A percentile compares a stretch with the other conserved stretches of the same genome.
These are phyloP conservation scores for Thalassoma bifasciatum DNA, from an alignment of 2,113 vertebrate species.

Conservation along the genomic window DNA sequence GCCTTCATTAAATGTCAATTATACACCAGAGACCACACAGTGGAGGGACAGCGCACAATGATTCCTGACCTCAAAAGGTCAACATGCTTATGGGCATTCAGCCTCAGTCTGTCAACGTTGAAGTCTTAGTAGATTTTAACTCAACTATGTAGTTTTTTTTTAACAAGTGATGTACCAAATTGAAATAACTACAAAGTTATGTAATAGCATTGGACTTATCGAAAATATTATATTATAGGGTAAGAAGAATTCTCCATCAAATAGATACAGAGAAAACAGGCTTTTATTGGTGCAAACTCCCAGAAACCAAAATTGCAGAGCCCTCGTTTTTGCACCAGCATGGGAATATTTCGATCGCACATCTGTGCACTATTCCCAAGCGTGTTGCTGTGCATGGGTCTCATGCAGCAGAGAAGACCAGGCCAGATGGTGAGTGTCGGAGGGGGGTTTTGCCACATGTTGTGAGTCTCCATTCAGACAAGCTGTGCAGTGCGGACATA, in stretches of 20 bases:
- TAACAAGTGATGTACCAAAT: neutral
- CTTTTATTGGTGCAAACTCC: neutral
- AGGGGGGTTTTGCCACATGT: constrained; percentile 64
- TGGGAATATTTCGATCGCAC: constrained; percentile 75
- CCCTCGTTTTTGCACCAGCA: constrained; percentile 42
- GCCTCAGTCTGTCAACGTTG: constrained; percentile 63
- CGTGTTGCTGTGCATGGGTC: constrained; percentile 53
- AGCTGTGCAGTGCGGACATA: constrained; percentile 67
- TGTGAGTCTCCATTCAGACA: constrained; percentile 76
- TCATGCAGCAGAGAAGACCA: constrained; percentile 49
- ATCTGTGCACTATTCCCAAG: constrained; percentile 76
- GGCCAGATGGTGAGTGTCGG: constrained; percentile 75
- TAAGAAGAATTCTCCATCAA: neutral
- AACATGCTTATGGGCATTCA: constrained; percentile 77
- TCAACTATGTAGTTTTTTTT: neutral
- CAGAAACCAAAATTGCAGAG: neutral
- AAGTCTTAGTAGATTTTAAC: constrained; percentile 15
- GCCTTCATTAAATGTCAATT: constrained; percentile 87
- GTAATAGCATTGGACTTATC: neutral
- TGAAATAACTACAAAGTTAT: neutral
- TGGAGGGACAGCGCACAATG: constrained; percentile 78
- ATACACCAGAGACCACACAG: constrained; percentile 83
- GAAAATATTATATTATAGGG: neutral
- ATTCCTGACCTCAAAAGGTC: constrained; percentile 83
- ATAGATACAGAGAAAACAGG: neutral